phyloP scores from a whole-genome alignment of 2,888 invertebrate species.

The Leucozona laternaria region DNA sequence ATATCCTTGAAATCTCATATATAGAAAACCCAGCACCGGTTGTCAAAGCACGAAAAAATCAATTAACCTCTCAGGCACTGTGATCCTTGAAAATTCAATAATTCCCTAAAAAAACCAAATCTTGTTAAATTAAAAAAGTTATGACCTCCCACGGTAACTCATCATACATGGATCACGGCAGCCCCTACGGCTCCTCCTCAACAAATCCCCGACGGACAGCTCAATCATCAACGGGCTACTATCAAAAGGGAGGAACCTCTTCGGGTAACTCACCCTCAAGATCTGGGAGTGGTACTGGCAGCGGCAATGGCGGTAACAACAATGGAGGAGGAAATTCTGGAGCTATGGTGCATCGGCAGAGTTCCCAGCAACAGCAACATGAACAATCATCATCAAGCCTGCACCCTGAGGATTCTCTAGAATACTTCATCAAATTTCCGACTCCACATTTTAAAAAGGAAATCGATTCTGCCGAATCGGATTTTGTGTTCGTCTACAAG shows the following conservation, averaged over 20 bases:
- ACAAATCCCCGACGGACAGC: constrained; percentile 54
- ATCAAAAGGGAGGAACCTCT: constrained; percentile 52
- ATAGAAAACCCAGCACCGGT: constrained; percentile 44
- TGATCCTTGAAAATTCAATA: constrained; percentile 68
- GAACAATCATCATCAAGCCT: constrained; percentile 31
- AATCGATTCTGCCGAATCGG: constrained; percentile 80
- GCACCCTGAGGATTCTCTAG: constrained; percentile 84
- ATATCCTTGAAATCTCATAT: constrained; percentile 62
- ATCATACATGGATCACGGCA: constrained; percentile 54
- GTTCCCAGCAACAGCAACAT: constrained; percentile 51
- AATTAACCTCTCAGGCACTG: constrained; percentile 47
- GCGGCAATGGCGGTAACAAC: constrained; percentile 49
- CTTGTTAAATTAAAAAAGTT: neutral
- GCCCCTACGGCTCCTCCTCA: constrained; percentile 49
- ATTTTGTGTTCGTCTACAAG: constrained; percentile 86
- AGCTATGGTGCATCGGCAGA: constrained; percentile 53
- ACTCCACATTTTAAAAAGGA: constrained; percentile 84
- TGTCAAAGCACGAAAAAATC: constrained; percentile 66
- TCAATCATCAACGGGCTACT: constrained; percentile 58
- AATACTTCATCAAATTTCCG: constrained; percentile 87
- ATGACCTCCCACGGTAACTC: constrained; percentile 62
- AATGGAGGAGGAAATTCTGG: constrained; percentile 47
- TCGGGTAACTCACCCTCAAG: constrained; percentile 48
- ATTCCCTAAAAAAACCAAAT: constrained; percentile 19
- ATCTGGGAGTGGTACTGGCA: constrained; percentile 36